Base-by-base conservation (phyloP, 2,888 invertebrate genomes). In the Choristoneura rosaceana region DNA sequence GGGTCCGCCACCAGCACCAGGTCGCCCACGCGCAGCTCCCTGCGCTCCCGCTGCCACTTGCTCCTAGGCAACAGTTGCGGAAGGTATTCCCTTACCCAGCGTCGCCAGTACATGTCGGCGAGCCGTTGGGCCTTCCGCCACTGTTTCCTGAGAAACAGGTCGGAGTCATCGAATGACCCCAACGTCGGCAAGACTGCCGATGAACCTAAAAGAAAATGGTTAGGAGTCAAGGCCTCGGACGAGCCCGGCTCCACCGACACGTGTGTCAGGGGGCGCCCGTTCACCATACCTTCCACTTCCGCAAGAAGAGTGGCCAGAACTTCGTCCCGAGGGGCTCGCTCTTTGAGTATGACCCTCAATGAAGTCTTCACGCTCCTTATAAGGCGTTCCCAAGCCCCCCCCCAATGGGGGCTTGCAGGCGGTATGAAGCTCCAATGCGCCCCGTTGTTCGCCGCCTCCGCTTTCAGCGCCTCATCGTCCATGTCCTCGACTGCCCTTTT, bases 121-220 rank as follows among this genome's bases (percentile, higher is more conserved):
- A 65, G 17, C 2, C 25, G 34, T 45, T 79, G 77, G 9, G 76
- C 14, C 8, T 45, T 69, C 0, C 77, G 68, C 76, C 76, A 77
- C 14, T 75, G 75, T 7, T 74, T 73, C 0, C 78, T 45, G 8
- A 73, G 41, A 61, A 33, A 69, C 5, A 71, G 10, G 12, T 45
- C 62, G 5, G 62, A 25, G 12, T 47, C 62, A 12, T 77, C 74
- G 25, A 75, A 75, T 5, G 17, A 38, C 47, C 75, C 75, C 10
- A 47, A 8, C 2, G 10, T 33, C 15, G 70, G 69, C 8, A 68
- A n/a, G 14, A 60, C 71, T 0, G 78, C 74, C 2, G 77, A 75
- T 4, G 76, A 59, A 1, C 76, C 78, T 1, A 77, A 5, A 2
- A 82, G 67, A 65, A 83, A 80, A 74, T 83, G 80, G 63, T 83